phyloP scores from a whole-genome alignment of 1,140 invertebrate species.

The Drosophila sulfurigaster region DNA sequence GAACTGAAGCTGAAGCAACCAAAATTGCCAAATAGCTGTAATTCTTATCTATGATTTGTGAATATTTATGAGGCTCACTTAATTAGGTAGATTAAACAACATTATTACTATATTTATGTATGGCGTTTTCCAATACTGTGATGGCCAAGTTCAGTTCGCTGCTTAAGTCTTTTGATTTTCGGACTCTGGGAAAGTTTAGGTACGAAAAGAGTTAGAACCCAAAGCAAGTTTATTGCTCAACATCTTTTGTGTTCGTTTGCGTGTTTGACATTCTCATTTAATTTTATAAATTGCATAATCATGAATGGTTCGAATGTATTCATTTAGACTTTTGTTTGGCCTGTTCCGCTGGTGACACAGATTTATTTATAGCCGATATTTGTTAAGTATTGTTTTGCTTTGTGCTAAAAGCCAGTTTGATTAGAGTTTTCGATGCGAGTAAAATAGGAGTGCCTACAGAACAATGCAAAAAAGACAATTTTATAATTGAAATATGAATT shows the following conservation, averaged over 20 bases:
- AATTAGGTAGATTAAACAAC: conserved; percentile 65
- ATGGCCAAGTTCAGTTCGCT: conserved; percentile 34
- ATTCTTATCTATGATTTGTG: conserved; percentile 66
- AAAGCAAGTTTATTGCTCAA: conserved; percentile 57
- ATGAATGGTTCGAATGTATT: conserved; percentile 62
- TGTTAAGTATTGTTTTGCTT: conserved; percentile 43
- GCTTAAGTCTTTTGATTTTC: conserved; percentile 45
- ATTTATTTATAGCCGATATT: conserved; percentile 67
- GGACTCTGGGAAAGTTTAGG: conserved; percentile 59
- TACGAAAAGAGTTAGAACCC: conserved; percentile 48
- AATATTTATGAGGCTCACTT: conserved; percentile 72
- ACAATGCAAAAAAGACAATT: background rate
- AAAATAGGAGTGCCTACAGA: conserved; percentile 56
- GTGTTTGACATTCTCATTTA: conserved; percentile 74
- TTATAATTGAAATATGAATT: conserved; percentile 1
- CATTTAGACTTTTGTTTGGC: conserved; percentile 37
- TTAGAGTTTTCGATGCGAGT: conserved; percentile 11
- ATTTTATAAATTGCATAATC: conserved; percentile 75
- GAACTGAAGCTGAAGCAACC: background rate
- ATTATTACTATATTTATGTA: conserved; percentile 63
- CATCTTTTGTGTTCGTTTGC: conserved; percentile 47
- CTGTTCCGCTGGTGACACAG: conserved; percentile 61
- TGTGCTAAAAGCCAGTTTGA: conserved; percentile 43
- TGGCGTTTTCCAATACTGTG: conserved; percentile 42
- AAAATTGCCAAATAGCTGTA: conserved; percentile 21